These are phyloP conservation scores for Myotis daubentonii DNA, from an alignment of 2,797 vertebrate species.

Conservation along the genomic window DNA sequence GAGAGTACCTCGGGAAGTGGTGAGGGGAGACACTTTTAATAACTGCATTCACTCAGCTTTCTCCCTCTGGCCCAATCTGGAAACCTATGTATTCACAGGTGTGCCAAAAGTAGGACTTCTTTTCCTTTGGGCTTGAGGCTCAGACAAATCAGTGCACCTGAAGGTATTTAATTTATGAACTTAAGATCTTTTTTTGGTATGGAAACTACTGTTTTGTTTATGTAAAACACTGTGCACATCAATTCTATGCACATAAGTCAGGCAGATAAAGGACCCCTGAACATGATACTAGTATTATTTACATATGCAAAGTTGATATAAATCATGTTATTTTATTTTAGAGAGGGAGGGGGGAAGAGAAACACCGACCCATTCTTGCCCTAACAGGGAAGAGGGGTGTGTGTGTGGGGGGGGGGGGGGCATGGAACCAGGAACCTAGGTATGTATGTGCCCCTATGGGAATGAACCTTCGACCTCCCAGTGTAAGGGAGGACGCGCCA, in stretches of 20 bases:
- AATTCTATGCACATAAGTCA: background rate
- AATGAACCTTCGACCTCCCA: background rate
- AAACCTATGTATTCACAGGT: background rate
- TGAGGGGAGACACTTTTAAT: background rate
- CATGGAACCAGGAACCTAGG: background rate
- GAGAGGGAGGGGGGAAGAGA: background rate
- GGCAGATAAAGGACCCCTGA: background rate
- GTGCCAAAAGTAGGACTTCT: background rate
- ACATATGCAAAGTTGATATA: background rate
- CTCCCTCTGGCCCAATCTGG: background rate
- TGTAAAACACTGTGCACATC: background rate
- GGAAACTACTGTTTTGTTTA: background rate
- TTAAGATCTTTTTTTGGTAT: slow-evolving; percentile 25
- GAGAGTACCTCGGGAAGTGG: background rate
- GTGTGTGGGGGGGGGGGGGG: too few species aligned
- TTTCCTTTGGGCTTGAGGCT: slow-evolving; percentile 7
- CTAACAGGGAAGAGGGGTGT: too few species aligned
- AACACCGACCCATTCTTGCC: background rate
- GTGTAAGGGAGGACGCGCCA: background rate
- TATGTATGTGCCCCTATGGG: background rate
- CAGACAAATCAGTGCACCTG: background rate
- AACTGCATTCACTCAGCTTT: background rate
- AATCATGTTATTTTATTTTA: background rate
- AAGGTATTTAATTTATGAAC: slow-evolving; percentile 21
- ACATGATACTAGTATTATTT: background rate